phyloP scores from a whole-genome alignment of 1,140 invertebrate genomes.

The Macrocentrus cingulum region DNA sequence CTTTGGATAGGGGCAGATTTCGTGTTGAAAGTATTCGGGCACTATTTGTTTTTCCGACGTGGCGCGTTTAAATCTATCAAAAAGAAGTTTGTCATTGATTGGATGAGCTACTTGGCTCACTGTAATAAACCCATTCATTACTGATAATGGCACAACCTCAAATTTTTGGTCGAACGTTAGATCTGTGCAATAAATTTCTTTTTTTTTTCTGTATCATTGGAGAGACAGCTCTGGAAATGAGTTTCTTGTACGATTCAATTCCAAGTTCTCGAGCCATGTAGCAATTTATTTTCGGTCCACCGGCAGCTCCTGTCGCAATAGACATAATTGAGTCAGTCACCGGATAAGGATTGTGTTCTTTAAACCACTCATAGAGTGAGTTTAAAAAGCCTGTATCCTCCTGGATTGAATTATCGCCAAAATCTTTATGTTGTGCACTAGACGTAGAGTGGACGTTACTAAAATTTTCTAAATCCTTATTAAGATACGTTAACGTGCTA shows the following conservation, averaged over 20 bases:
- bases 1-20: background rate
- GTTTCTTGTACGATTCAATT: background rate
- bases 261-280: background rate
- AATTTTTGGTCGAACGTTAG: constrained; percentile 1
- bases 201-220: background rate
- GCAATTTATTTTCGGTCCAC: background rate
- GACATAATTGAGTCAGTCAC: background rate
- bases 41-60: background rate
- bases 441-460: background rate
- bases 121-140: background rate
- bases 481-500: constrained; percentile 19
- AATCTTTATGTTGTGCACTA: constrained; percentile 3
- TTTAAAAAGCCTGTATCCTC: background rate
- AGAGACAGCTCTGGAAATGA: background rate
- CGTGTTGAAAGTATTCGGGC: background rate
- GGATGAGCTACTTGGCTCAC: constrained; percentile 1
- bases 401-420: background rate
- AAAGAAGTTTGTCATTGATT: constrained; percentile 2
- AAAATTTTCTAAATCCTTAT: constrained; percentile 33
- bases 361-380: background rate
- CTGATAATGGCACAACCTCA: constrained; percentile 1
- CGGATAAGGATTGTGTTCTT: background rate
- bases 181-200: background rate
- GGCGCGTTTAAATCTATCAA: background rate
- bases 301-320: constrained; percentile 1